Percentiles rank a stretch among this genome's conserved stretches.
Evolutionary conservation across 2,113 vertebrate species (phyloP).

Genomic region (Lagopus leucura): DNA sequence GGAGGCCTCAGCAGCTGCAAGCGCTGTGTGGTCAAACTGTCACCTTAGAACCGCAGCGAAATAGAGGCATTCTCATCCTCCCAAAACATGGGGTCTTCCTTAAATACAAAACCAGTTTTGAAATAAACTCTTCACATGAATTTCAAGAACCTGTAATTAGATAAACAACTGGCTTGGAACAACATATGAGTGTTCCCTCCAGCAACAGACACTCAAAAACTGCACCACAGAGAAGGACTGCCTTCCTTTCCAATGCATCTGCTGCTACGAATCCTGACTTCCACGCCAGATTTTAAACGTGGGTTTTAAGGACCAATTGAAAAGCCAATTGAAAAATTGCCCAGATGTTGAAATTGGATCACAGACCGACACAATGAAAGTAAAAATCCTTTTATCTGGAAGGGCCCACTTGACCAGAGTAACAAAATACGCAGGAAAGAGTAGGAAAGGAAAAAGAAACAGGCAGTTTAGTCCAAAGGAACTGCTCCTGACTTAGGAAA

Average conservation of each 20-base stretch:
- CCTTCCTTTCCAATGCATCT: not conserved
- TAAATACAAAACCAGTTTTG: not conserved
- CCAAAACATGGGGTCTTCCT: not conserved
- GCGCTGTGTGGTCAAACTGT: not conserved
- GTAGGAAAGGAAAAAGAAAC: not conserved
- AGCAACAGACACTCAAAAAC: not conserved
- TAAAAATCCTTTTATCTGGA: not conserved
- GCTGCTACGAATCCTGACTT: not conserved
- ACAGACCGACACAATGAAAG: not conserved
- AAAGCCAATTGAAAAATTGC: not conserved
- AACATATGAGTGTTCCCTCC: rapidly evolving
- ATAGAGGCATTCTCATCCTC: not conserved
- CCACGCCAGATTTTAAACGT: not conserved
- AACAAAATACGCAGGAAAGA: not conserved
- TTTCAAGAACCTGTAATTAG: not conserved
- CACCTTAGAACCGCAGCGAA: not conserved
- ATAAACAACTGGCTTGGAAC: not conserved
- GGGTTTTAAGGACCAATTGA: not conserved
- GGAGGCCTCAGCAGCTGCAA: not conserved
- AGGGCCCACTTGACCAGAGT: not conserved
- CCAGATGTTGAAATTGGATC: not conserved
- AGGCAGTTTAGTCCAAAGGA: not conserved
- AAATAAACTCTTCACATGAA: not conserved
- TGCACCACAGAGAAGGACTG: not conserved
- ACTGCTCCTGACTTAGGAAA: not conserved